Conservation (phyloP, 1,140 invertebrate genomes). For the Gonioctena quinquepunctata region DNA sequence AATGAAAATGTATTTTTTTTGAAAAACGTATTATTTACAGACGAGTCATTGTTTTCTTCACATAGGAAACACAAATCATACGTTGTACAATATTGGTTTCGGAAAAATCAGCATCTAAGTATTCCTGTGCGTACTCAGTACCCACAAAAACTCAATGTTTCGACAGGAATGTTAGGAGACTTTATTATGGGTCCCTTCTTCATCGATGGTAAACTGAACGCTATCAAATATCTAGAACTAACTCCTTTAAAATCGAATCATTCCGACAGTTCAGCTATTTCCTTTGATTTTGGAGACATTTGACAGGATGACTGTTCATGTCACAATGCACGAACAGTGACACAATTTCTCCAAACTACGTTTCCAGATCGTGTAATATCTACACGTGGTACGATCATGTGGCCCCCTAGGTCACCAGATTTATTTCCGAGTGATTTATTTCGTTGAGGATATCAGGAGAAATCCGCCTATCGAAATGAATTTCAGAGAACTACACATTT, state of each 20-base stretch:
- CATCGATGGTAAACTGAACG: background rate
- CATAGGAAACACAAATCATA: background rate
- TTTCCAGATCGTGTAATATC: background rate
- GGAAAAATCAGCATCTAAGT: background rate
- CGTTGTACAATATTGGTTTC: background rate
- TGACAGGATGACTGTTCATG: background rate
- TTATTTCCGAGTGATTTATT: background rate
- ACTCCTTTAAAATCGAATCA: background rate
- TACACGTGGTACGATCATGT: background rate
- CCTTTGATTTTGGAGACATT: background rate
- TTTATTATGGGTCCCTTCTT: background rate
- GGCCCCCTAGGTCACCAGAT: background rate
- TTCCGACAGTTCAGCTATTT: background rate
- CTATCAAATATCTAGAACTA: background rate
- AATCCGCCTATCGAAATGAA: background rate
- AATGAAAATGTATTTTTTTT: background rate
- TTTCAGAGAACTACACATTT: background rate
- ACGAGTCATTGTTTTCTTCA: background rate
- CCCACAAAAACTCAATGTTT: background rate
- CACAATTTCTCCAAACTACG: background rate
- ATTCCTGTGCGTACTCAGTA: background rate
- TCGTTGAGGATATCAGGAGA: background rate
- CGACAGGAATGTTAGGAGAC: background rate
- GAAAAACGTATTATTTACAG: background rate
- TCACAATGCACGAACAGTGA: background rate